Base-by-base conservation (phyloP, 2,113 vertebrate species). In the Indicator indicator region DNA sequence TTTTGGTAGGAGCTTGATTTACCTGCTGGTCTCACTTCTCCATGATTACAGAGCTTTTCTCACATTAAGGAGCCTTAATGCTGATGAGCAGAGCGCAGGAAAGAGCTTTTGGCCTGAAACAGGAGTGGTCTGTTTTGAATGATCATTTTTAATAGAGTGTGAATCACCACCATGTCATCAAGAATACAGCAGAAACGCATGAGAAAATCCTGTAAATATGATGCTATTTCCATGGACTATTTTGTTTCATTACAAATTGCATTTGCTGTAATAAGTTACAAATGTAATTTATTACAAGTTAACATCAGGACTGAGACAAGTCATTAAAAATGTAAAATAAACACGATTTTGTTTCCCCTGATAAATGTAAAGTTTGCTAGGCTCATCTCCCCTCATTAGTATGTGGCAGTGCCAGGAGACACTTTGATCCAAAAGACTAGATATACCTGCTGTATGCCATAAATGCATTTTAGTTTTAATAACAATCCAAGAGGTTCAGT, bases 221-320 rank as follows among this genome's bases (percentile, higher is more conserved):
- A 93, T 86, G 73, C 20, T 91, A 50, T 93, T 88, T 96, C 76
- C 79, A 62, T 76, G 60, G 76, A 72, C 54, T 94, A 65, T 83
- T 90, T 91, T 64, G 42, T 94, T 52, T 83, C 75, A 86, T 90
- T 92, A 70, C 54, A 93, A 84, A 84, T 67, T 77, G 5, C 42
- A 83, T 85, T 93, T 89, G 55, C 60, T 86, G 42, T 81, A 93
- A 89, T 93, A 86, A 70, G 23, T 81, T 94, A 78, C 42, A 83
- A 96, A 94, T 84, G 50, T 92, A 76, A 95, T 94, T 94, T 93
- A 76, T 92, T 96, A 44, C 46, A 40, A 94, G 78, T 86, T 94
- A 91, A 88, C 70, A 83, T 88, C 83, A 75, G 65, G 58, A 83
- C 54, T 71, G 80, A 91, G 69, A 89, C 28, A 83, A 95, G 65